phyloP scores from a whole-genome alignment of 2,888 invertebrate species.

The Automeris io region DNA sequence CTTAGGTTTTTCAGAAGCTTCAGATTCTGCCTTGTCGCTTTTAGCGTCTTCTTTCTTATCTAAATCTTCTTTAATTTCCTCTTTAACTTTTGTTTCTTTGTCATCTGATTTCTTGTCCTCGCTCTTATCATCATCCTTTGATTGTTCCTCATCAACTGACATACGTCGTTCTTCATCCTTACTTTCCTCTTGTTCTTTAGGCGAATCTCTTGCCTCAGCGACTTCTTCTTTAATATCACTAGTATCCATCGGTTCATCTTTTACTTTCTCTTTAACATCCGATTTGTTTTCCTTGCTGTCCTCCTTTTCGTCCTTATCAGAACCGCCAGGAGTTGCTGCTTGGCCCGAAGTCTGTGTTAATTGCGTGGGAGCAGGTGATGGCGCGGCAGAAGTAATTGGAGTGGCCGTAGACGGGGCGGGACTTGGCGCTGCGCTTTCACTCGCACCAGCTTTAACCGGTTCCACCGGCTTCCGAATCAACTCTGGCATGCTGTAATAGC shows the following conservation, averaged over 20 bases:
- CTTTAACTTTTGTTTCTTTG: slow-evolving; percentile 10
- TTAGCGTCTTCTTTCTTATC: slow-evolving; percentile 58
- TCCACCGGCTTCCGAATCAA: slow-evolving; percentile 88
- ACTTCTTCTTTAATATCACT: slow-evolving; percentile 56
- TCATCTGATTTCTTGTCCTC: slow-evolving; percentile 49
- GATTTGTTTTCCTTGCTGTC: slow-evolving; percentile 61
- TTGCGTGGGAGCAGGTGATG: slow-evolving; percentile 54
- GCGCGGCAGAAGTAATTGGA: slow-evolving; percentile 62
- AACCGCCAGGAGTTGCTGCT: slow-evolving; percentile 41
- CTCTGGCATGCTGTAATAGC: slow-evolving; percentile 98
- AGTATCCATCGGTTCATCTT: slow-evolving; percentile 54
- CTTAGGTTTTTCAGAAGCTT: slow-evolving; percentile 67
- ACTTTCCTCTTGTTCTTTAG: slow-evolving; percentile 39
- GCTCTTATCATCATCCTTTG: slow-evolving; percentile 58
- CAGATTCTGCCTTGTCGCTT: slow-evolving; percentile 64
- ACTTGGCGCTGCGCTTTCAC: slow-evolving; percentile 82
- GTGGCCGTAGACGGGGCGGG: slow-evolving; percentile 81
- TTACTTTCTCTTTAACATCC: slow-evolving; percentile 52
- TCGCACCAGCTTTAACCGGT: slow-evolving; percentile 73
- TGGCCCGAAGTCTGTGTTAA: slow-evolving; percentile 35
- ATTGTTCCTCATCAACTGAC: slow-evolving; percentile 61
- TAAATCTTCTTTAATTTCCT: slow-evolving; percentile 22
- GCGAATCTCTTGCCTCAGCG: slow-evolving; percentile 38
- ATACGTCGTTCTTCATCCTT: slow-evolving; percentile 54
- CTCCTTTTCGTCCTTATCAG: slow-evolving; percentile 58